Base-by-base conservation (phyloP, 1,140 invertebrate genomes). In the Drosophila azteca region DNA sequence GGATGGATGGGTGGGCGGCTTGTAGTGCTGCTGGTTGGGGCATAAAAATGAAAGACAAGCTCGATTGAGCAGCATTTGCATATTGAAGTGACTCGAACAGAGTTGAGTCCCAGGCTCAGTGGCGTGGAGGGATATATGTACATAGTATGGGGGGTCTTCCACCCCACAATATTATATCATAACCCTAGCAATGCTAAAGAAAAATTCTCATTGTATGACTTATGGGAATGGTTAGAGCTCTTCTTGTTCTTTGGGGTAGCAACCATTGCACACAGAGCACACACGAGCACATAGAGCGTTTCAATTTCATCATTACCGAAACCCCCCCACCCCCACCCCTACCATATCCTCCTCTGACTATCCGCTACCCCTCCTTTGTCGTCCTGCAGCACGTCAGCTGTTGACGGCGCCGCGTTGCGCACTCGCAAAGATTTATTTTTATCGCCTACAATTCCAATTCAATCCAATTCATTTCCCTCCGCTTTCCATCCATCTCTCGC, bases 381-480 rank as follows among this genome's bases (percentile, higher is more conserved):
- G 7, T 22, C 45, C 35, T 58, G 64, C 64, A 63, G 53, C 49
- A 64, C 72, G 81, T 85, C 81, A 85, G 82, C 82, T 85, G 82
- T 87, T 85, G 82, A 79, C 66, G 80, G 67, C 81, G 81, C 82
- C 81, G 68, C 70, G 81, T 70, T 84, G 81, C 72, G 81, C 80
- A 77, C 80, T 84, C 55, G 73, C 78, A 83, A 79, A 87, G 83
- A 87, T 87, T 87, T 87, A 87, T 87, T 87, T 87, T 87, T 87
- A 87, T 87, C 83, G 83, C 83, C 83, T 88, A 88, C 83, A 55
- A 87, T 87, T 87, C 81, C 83, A 70, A 88, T 87, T 88, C 83
- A 87, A 87, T 87, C 83, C 83, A 87, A 87, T 87, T 83, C 83
- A 87, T 87, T 87, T 88, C 55, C 52, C 66, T 69, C 24, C 48